Evolutionary conservation across 2,797 vertebrate species (phyloP), one percentile per base, ranked within the genome.

Genomic region (Saxicola maurus): DNA sequence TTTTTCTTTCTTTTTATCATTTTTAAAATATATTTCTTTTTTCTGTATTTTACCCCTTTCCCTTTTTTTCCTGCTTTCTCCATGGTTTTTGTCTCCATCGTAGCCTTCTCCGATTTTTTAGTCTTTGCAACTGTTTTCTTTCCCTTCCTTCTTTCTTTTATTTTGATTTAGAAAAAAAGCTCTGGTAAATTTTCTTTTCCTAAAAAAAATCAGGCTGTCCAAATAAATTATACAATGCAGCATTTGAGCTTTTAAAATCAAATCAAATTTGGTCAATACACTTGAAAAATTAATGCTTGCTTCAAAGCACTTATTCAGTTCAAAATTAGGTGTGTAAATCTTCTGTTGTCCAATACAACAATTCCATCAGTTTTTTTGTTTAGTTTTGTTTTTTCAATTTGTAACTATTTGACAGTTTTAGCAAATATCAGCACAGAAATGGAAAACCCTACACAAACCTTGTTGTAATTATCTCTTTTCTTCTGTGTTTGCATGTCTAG

Each of bases 391-490:
- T 62, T 59, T 69, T 49, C 72, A 20, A 60, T 96, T 94, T 91
- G 78, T 90, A 78, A 86, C 85, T 66, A 61, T 93, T 90, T 82
- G 80, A 68, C 49, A 79, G 93, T 87, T 94, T 86, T 74, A 84
- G 73, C 56, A 65, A 87, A 92, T 81, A 82, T 77, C 79, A 94
- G 79, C 87, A 84, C 61, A 88, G 90, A 96, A 96, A 96, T 95
- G 94, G 94, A 96, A 96, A 96, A 96, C 94, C 94, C 92, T 95
- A 93, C 91, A 91, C 92, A 96, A 96, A 95, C 82, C 89, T 95
- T 96, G 94, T 89, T 96, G 95, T 93, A 96, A 97, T 97, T 96
- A 97, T 96, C 96, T 95, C 93, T 97, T 97, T 97, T 96, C 96
- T 97, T 97, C 94, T 96, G 94, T 96, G 95, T 95, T 96, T 97